Evolutionary conservation across 2,888 invertebrate species (phyloP).

Genomic region (Drosophila greeni): DNA sequence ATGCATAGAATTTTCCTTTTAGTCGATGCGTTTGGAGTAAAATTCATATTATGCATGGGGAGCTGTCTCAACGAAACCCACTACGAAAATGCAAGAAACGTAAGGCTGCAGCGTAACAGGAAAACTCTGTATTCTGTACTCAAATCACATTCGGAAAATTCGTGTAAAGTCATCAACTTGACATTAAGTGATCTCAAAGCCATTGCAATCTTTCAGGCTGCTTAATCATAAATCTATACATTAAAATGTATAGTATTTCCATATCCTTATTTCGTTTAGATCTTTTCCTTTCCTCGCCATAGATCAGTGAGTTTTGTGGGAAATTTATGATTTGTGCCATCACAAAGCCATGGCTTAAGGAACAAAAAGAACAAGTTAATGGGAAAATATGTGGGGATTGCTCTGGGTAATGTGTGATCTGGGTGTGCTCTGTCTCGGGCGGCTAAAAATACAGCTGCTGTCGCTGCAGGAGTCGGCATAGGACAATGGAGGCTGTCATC

Average conservation of each 20-base stretch:
- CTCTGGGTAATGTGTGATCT: slow-evolving; percentile 17
- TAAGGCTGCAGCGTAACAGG: slow-evolving; percentile 1
- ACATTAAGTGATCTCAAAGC: not conserved
- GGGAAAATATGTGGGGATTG: slow-evolving; percentile 16
- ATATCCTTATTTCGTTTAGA: not conserved
- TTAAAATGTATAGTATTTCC: not conserved
- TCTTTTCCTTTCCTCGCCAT: not conserved
- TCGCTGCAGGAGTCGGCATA: slow-evolving; percentile 48
- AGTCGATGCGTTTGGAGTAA: slow-evolving; percentile 63
- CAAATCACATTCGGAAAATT: not conserved
- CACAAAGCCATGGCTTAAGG: slow-evolving; percentile 16
- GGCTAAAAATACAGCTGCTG: slow-evolving; percentile 53
- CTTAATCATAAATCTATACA: no score
- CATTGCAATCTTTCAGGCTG: slow-evolving; percentile 1
- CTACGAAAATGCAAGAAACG: slow-evolving; percentile 16
- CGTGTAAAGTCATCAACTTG: not conserved
- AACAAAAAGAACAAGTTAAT: slow-evolving; percentile 27
- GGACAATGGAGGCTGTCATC: slow-evolving; percentile 67
- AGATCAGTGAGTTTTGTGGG: slow-evolving; percentile 19
- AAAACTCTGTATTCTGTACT: slow-evolving; percentile 2
- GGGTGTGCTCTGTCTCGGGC: slow-evolving; percentile 18
- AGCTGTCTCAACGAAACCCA: slow-evolving; percentile 40
- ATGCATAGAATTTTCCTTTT: slow-evolving; percentile 68
- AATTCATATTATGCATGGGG: slow-evolving; percentile 67
- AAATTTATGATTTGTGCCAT: slow-evolving; percentile 19